Base-by-base conservation (phyloP, 2,113 vertebrate genomes). In the Sphaerodactylus townsendi region DNA sequence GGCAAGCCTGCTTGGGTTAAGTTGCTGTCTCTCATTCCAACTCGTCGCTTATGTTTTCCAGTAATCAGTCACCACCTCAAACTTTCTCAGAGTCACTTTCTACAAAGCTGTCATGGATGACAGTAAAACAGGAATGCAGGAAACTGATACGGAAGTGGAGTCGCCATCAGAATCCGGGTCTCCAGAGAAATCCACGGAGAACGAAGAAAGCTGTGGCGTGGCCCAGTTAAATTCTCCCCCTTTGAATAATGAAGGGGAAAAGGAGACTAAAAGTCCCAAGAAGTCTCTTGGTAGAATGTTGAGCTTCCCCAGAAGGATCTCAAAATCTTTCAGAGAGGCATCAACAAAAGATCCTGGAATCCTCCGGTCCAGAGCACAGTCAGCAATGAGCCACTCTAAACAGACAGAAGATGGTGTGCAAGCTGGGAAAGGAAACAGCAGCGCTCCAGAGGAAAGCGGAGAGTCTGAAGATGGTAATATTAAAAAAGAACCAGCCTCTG, bases 401-500 rank as follows among this genome's bases (percentile, higher is more conserved):
- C 86, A 1, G 74, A 33, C 1, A 0, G 72, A 85, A 30, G 91
- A 82, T 69, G 81, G 28, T 25, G 86, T 79, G 79, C 2, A 39
- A 5, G 33, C 0, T 0, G 41, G 19, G 14, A 71, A 9, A 33
- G 66, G 77, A 37, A 59, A 75, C 77, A 30, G 28, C 10, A 13
- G 10, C 1, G 25, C 6, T 0, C 0, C 41, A 46, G 73, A 85
- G n/a, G 25, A 90, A 23, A n/a, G 0, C 33, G 3, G 5, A 80
- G 77, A 89, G 66, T 13, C n/a, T 56, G 17, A 0, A 77, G 65
- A 46, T 79, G 81, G 91, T 3, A 30, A 1, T 8, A 28, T 90
- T 77, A 72, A 89, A 89, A 86, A 53, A 80, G 90, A 93, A 66
- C 85, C 72, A 82, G 89, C 94, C 75, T 94, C 94, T 87, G 94